A percentile compares a stretch with the other conserved stretches of the same genome.
phyloP scores from a whole-genome alignment of 53 echinoderm and acorn worm species.

The Luidia sarsii region DNA sequence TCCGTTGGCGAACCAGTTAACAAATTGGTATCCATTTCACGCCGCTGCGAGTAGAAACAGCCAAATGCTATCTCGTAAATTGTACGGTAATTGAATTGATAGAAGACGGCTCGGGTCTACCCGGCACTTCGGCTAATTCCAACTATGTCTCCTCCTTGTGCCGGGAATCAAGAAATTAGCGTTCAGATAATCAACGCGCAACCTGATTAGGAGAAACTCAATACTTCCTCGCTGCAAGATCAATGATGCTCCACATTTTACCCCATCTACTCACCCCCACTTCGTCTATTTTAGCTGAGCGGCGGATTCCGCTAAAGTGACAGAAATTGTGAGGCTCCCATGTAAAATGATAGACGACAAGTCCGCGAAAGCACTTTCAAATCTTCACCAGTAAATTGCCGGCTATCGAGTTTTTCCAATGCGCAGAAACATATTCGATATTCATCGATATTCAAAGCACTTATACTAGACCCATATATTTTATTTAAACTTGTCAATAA shows the following conservation, averaged over 20 bases:
- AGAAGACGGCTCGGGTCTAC: constrained; percentile 26
- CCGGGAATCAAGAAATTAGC: constrained; percentile 67
- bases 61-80: constrained; percentile 53
- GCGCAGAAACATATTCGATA: background rate
- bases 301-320: background rate
- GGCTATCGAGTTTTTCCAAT: constrained; percentile 9
- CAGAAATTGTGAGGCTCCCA: constrained; percentile 3
- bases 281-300: constrained; percentile 1
- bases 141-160: constrained; percentile 52
- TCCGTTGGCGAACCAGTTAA: constrained; percentile 50
- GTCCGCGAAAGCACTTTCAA: background rate
- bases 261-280: background rate
- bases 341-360: background rate
- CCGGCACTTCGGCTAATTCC: constrained; percentile 52
- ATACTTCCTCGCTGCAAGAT: constrained; percentile 26
- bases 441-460: too few relatives aligned
- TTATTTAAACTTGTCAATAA: too few relatives aligned
- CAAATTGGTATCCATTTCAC: constrained; percentile 64
- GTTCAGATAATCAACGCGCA: constrained; percentile 70
- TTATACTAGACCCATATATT: too few relatives aligned
- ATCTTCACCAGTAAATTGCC: background rate
- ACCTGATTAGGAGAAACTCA: constrained; percentile 61
- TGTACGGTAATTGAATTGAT: constrained; percentile 60
- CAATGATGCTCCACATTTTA: constrained; percentile 49
- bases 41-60: constrained; percentile 34